These are phyloP conservation scores for Sminthopsis crassicaudata DNA, from an alignment of 2,113 vertebrate species.

Conservation along the genomic window DNA sequence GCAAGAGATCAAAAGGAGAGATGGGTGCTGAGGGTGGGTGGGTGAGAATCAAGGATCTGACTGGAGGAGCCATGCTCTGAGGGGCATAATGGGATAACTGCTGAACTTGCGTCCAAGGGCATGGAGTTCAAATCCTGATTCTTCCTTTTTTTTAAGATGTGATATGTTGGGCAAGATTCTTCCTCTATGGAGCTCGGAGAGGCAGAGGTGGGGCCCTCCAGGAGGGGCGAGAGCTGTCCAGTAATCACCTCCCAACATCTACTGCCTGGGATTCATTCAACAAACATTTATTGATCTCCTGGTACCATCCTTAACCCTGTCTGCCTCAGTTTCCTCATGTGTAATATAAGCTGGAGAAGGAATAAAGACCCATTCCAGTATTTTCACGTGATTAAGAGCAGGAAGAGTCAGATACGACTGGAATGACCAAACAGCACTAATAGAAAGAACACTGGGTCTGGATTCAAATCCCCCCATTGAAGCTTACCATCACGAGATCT, in stretches of 20 bases:
- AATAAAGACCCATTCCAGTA: too few relatives aligned
- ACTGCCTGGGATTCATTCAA: background rate
- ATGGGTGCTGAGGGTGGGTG: background rate
- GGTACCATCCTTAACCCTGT: too few relatives aligned
- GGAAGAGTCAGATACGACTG: too few relatives aligned
- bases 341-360: too few relatives aligned
- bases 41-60: background rate
- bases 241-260: background rate
- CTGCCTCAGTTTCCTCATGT: too few relatives aligned
- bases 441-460: background rate
- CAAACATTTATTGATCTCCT: background rate
- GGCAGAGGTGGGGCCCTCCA: too few relatives aligned
- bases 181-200: too few relatives aligned
- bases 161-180: too few relatives aligned
- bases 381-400: too few relatives aligned
- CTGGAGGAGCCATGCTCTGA: too few relatives aligned
- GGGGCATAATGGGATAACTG: background rate
- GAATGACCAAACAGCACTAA: too few relatives aligned
- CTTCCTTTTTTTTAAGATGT: background rate
- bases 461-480: background rate
- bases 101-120: background rate
- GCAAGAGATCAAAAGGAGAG: background rate
- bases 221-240: background rate
- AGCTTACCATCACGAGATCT: background rate
- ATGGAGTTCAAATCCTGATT: background rate